Percentiles rank a stretch among this genome's conserved stretches.
These are phyloP conservation scores for Ennomos erosarius DNA, from an alignment of 2,888 invertebrate genomes.

Conservation along the genomic window DNA sequence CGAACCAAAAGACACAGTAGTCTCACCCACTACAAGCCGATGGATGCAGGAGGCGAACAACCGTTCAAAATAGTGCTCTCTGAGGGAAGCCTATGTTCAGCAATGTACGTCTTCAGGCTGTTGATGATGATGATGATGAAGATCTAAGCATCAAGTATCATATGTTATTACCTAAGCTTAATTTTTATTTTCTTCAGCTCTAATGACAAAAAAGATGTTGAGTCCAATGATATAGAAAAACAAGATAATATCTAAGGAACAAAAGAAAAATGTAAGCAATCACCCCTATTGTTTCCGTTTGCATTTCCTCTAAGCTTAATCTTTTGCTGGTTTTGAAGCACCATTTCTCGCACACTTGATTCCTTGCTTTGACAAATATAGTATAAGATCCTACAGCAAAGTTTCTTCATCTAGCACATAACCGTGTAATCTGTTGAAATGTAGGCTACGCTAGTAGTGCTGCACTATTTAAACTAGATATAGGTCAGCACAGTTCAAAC, in stretches of 20 bases:
- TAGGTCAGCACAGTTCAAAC: no score
- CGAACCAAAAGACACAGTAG: no score
- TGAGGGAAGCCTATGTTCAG: no score
- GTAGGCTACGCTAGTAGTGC: no score
- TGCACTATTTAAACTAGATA: no score
- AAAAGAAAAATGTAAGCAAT: slow-evolving; percentile 28
- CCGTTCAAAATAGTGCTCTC: no score
- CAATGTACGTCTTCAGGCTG: no score
- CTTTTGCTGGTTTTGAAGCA: slow-evolving; percentile 50
- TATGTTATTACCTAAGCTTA: neutral
- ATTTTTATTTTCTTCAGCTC: neutral
- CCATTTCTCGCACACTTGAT: slow-evolving; percentile 54
- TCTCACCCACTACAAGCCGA: no score
- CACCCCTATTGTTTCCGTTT: slow-evolving; percentile 39
- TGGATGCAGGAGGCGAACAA: no score
- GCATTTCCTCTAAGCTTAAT: slow-evolving; percentile 41
- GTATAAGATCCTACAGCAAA: neutral
- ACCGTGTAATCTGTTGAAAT: no score
- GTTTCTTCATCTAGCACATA: neutral
- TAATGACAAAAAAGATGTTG: slow-evolving; percentile 9
- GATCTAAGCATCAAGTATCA: no score
- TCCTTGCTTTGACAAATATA: slow-evolving; percentile 31
- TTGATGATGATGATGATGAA: no score
- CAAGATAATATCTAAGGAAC: slow-evolving; percentile 6
- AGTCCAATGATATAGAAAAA: slow-evolving; percentile 4